Conservation (phyloP, 2,888 invertebrate species). For the Cyclophora albipunctata region DNA sequence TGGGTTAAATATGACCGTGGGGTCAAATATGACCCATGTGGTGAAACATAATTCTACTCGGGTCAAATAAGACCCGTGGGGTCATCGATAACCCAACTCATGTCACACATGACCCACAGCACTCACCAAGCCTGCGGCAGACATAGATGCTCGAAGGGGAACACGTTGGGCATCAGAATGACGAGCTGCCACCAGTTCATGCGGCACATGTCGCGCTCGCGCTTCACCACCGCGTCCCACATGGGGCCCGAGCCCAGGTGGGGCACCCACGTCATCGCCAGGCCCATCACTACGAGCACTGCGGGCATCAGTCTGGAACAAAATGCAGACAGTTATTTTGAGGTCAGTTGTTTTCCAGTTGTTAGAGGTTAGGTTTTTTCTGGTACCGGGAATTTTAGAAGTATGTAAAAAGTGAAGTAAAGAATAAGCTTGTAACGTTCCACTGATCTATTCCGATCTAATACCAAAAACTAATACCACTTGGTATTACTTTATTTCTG, state of each 20-base stretch:
- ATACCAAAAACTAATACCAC: too few relatives aligned
- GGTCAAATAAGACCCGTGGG: too few relatives aligned
- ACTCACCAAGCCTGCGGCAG: constrained; percentile 66
- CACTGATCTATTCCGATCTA: too few relatives aligned
- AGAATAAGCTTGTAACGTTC: too few relatives aligned
- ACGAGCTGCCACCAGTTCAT: constrained; percentile 68
- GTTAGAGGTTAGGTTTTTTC: too few relatives aligned
- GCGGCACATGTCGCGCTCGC: constrained; percentile 59
- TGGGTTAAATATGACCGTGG: too few relatives aligned
- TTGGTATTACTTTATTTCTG: too few relatives aligned
- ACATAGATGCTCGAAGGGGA: constrained; percentile 62
- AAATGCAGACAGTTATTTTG: neutral
- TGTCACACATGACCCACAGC: too few relatives aligned
- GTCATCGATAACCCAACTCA: too few relatives aligned
- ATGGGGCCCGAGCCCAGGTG: constrained; percentile 64
- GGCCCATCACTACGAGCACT: constrained; percentile 60
- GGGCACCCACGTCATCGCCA: constrained; percentile 69
- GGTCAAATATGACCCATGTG: too few relatives aligned
- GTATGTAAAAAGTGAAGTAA: too few relatives aligned
- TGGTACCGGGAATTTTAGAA: neutral
- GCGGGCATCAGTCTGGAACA: constrained; percentile 58
- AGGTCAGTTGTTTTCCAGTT: neutral
- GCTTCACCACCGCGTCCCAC: constrained; percentile 67
- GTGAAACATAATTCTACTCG: too few relatives aligned
- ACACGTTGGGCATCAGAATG: constrained; percentile 60